Base-by-base conservation (phyloP, 2,888 invertebrate genomes). In the Melanotus villosus region DNA sequence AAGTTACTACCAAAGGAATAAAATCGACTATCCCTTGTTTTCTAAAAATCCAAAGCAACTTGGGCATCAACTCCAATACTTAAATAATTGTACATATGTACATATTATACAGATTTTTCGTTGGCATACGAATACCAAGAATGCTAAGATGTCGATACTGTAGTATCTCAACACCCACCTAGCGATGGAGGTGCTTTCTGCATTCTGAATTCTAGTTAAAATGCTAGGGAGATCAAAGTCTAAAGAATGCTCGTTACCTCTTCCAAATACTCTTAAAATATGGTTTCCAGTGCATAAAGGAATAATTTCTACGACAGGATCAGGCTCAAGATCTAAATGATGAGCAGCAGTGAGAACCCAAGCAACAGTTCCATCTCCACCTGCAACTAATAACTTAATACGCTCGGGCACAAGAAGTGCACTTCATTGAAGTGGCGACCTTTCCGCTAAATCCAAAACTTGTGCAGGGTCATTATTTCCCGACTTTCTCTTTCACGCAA, bases 211-310 rank as follows among this genome's bases (percentile, higher is more conserved):
- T 67, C 88, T 85, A 66, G 86, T 84, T 68, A 94, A 86, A 75
- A 92, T 88, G 66, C 86, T 83, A 52, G 89, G 86, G 2, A 93
- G 90, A 79, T 93, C 90, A 18, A 93, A 84, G 69, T 89, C 88
- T 0, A 90, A 85, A 36, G 90, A 87, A 74, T 91, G 90, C 60
- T 92, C 91, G 43, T 92, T 88, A 26, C 96, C 97, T 97, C 97
- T 98, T 54, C 96, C 96, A 71, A 98, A 87, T 32, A 96, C 93
- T 36, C 97, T 90, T 0, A 97, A 94, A 77, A 98, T 87, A 85
- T 98, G 98, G 85, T 98, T 98, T 32, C 98, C 98, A 2, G 98
- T 98, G 34, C 98, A 98, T 81, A 97, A 88, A 0, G 98, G 98
- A 73, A 98, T 86, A 72, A 98, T 93, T 7, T 91, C 92, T 57